These are phyloP conservation scores for Cheilosia variabilis DNA, from an alignment of 2,888 invertebrate species.

Conservation along the genomic window DNA sequence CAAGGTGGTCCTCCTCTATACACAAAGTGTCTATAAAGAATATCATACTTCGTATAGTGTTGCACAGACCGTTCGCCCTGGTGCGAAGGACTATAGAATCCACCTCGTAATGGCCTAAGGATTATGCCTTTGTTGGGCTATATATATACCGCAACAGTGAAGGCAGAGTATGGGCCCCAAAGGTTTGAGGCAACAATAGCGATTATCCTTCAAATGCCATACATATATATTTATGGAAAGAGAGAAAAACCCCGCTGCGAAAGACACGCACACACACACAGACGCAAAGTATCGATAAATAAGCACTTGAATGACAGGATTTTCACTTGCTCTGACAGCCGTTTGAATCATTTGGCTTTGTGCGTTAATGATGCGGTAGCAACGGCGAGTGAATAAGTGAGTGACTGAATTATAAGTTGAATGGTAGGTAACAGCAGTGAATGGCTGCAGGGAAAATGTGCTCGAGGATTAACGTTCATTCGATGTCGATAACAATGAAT, in stretches of 20 bases:
- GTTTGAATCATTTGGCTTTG: conserved; percentile 54
- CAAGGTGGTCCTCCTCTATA: conserved; percentile 34
- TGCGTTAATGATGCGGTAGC: conserved; percentile 45
- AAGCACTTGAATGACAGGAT: conserved; percentile 63
- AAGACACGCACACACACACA: background rate
- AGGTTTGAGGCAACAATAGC: conserved; percentile 37
- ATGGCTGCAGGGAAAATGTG: conserved; percentile 1
- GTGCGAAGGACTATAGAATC: background rate
- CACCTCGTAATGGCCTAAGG: conserved; percentile 51
- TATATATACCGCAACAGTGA: conserved; percentile 21
- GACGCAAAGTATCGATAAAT: conserved; percentile 37
- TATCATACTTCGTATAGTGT: conserved; percentile 1
- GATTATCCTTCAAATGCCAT: conserved; percentile 35
- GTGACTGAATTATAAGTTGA: conserved; percentile 14
- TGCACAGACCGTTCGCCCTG: background rate
- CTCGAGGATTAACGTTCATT: conserved; percentile 55
- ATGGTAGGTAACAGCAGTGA: background rate
- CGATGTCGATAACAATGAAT: conserved; percentile 58
- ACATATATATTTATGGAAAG: background rate
- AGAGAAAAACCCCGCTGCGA: background rate
- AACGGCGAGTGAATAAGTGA: conserved; percentile 28
- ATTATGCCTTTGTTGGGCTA: conserved; percentile 43
- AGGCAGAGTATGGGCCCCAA: conserved; percentile 2
- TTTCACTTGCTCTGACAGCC: conserved; percentile 57
- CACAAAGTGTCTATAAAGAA: conserved; percentile 31